phyloP scores from a whole-genome alignment of 2,888 invertebrate genomes.

The Lochmaea capreae region DNA sequence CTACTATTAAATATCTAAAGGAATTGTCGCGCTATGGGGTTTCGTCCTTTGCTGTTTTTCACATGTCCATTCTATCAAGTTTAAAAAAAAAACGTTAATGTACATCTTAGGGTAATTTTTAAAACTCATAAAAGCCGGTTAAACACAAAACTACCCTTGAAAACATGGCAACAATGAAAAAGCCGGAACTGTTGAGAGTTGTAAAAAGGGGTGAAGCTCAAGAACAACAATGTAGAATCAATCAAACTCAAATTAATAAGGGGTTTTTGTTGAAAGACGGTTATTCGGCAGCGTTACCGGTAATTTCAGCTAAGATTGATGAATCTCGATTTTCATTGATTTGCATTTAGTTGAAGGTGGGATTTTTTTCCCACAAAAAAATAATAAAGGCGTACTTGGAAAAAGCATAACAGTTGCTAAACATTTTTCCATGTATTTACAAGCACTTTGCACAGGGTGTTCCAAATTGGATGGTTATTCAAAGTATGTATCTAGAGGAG shows the following conservation, averaged over 20 bases:
- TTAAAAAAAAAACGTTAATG: too few relatives aligned
- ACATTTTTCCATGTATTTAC: too few relatives aligned
- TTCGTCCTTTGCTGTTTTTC: too few relatives aligned
- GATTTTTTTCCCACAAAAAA: background rate
- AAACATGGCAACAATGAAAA: constrained; percentile 10
- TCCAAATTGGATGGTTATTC: too few relatives aligned
- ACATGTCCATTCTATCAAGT: too few relatives aligned
- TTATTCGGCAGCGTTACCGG: constrained; percentile 38
- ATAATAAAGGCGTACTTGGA: too few relatives aligned
- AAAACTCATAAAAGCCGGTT: background rate
- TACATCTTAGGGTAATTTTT: too few relatives aligned
- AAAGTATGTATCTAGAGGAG: too few relatives aligned
- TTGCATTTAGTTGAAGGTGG: constrained; percentile 27
- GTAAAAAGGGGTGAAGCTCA: constrained; percentile 41
- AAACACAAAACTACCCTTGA: constrained; percentile 5
- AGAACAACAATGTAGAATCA: constrained; percentile 42
- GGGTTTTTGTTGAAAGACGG: constrained; percentile 39
- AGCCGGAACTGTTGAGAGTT: constrained; percentile 40
- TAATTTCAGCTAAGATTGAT: constrained; percentile 32
- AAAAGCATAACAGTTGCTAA: too few relatives aligned
- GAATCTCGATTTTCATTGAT: constrained; percentile 22
- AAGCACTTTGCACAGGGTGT: too few relatives aligned
- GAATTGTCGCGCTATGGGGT: too few relatives aligned
- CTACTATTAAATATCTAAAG: too few relatives aligned
- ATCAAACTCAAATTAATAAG: constrained; percentile 46